Percentiles rank a stretch among this genome's conserved stretches.
phyloP scores from a whole-genome alignment of 2,113 vertebrate species.

The Aspiorhynchus laticeps region DNA sequence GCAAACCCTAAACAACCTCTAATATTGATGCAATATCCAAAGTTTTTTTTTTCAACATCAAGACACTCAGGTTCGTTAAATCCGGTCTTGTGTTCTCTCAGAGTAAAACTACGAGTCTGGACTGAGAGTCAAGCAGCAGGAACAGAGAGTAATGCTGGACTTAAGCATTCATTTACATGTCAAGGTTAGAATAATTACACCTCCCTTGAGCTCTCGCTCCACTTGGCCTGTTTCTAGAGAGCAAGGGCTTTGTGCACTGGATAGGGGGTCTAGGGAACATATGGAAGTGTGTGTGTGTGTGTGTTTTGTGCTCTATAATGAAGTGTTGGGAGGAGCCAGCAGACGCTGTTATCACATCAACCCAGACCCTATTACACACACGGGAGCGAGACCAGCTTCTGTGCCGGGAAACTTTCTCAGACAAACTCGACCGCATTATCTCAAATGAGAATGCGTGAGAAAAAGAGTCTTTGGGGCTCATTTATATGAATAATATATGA shows the following conservation, averaged over 20 bases:
- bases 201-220: neutral
- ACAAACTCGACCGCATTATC: conserved; percentile 46
- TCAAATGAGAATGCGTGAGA: conserved; percentile 6
- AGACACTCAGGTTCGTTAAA: neutral
- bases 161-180: conserved; percentile 48
- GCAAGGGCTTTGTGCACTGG: conserved; percentile 47
- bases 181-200: conserved; percentile 49
- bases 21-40: neutral
- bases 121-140: neutral
- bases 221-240: conserved; percentile 40
- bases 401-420: conserved; percentile 47
- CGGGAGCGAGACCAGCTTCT: conserved; percentile 46
- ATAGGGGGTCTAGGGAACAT: conserved; percentile 11
- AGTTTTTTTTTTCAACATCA: neutral
- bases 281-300: conserved; percentile 3
- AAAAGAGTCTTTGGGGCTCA: neutral
- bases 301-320: conserved; percentile 42
- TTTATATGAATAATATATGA: conserved; percentile 37
- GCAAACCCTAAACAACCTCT: neutral
- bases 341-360: conserved; percentile 57
- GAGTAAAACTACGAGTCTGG: neutral
- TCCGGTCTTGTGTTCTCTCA: neutral
- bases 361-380: conserved; percentile 51
- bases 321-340: conserved; percentile 50
- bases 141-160: conserved; percentile 5